Conservation (phyloP, 1,140 invertebrate species). For the Drosophila pseudoananassae region DNA sequence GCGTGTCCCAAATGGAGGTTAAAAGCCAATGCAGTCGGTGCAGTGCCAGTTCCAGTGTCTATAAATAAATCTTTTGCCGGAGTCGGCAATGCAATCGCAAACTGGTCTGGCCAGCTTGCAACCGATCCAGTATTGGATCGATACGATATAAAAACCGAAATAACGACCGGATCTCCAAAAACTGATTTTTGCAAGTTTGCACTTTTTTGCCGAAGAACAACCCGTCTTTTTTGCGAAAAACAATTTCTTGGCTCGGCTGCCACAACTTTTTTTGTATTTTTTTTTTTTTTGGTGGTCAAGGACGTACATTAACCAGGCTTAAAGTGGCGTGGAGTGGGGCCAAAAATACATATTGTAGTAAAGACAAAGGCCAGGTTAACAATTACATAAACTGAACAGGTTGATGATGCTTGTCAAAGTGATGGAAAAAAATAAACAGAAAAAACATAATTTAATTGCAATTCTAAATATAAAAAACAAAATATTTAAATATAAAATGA, state of each 20-base stretch:
- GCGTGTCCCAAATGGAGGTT: conserved; percentile 77
- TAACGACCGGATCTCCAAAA: conserved; percentile 13
- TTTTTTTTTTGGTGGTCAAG: conserved; percentile 59
- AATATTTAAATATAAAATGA: neutral
- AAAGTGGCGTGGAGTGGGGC: conserved; percentile 15
- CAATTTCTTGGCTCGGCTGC: conserved; percentile 24
- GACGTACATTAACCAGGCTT: conserved; percentile 69
- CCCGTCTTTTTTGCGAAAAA: conserved; percentile 10
- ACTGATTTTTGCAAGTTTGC: conserved; percentile 19
- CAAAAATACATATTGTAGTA: conserved; percentile 2
- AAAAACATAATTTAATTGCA: neutral
- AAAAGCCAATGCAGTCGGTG: conserved; percentile 61
- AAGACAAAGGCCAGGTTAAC: conserved; percentile 34
- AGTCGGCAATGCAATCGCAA: conserved; percentile 44
- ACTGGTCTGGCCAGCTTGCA: conserved; percentile 49
- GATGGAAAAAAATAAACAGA: conserved; percentile 2
- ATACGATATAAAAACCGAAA: neutral
- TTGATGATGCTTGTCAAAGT: conserved; percentile 4
- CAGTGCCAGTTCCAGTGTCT: conserved; percentile 54
- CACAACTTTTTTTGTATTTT: neutral
- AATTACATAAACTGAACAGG: conserved; percentile 35
- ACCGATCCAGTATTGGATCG: neutral
- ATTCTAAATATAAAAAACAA: neutral
- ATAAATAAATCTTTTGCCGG: conserved; percentile 74
- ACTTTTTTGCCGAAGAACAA: conserved; percentile 18